Percentiles rank a stretch among this genome's conserved stretches.
phyloP scores from a whole-genome alignment of 1,140 invertebrate species.

The Lepidurus apus region DNA sequence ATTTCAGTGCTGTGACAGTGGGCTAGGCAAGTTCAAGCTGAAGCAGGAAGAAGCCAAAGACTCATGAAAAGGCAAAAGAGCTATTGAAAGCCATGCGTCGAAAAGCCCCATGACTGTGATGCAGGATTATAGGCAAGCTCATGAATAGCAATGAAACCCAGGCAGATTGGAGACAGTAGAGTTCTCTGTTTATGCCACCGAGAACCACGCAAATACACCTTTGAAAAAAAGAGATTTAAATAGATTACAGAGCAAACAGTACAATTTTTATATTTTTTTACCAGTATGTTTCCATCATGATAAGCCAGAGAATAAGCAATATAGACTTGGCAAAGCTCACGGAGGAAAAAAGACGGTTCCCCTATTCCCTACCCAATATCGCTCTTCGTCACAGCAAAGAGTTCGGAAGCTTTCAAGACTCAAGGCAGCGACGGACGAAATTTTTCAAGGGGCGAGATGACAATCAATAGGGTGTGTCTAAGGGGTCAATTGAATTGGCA shows the following conservation, averaged over 20 bases:
- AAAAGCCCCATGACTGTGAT: background rate
- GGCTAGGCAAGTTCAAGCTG: too few relatives aligned
- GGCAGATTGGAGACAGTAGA: background rate
- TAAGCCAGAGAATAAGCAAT: conserved; percentile 7
- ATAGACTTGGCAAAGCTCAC: conserved; percentile 1
- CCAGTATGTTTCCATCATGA: background rate
- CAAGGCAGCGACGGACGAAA: background rate
- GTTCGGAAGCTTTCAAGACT: background rate
- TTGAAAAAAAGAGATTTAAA: background rate
- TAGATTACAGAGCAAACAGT: background rate
- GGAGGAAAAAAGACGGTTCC: background rate
- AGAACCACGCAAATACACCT: background rate
- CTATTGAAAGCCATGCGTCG: background rate
- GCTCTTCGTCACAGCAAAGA: background rate
- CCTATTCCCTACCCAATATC: conserved; percentile 2
- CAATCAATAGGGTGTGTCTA: conserved; percentile 13
- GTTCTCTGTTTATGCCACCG: background rate
- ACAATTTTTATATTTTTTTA: background rate
- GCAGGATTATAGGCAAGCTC: conserved; percentile 1
- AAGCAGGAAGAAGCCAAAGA: too few relatives aligned
- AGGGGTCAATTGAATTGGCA: conserved; percentile 13
- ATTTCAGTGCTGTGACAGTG: too few relatives aligned
- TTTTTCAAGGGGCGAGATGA: background rate
- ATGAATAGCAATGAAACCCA: conserved; percentile 1
- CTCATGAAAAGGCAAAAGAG: too few relatives aligned